These are phyloP conservation scores for Alethe castanea DNA, from an alignment of 2,113 vertebrate species.

Conservation along the genomic window DNA sequence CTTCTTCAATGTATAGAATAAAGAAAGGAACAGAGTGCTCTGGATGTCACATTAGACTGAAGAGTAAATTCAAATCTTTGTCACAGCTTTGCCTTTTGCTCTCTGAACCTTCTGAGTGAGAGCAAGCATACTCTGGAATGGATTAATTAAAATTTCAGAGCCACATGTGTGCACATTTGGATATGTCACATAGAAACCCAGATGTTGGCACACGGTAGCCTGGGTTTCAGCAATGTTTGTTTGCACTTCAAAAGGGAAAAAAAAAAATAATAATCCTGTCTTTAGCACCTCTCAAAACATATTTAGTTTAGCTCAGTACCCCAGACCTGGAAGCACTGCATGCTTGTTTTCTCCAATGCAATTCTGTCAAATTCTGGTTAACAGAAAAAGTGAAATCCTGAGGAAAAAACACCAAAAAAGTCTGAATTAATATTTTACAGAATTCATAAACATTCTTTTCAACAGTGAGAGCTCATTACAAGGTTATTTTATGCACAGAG, in stretches of 20 bases:
- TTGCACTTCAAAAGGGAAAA: background rate
- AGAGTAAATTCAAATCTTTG: background rate
- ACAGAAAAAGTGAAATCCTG: background rate
- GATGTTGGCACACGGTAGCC: background rate
- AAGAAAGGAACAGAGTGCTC: background rate
- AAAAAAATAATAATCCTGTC: background rate
- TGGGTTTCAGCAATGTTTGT: background rate
- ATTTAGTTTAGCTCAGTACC: background rate
- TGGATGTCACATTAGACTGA: background rate
- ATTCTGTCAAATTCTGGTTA: background rate
- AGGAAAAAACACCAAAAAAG: background rate
- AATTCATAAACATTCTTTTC: background rate
- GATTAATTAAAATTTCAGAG: background rate
- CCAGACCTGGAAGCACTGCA: background rate
- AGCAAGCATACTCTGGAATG: accelerated
- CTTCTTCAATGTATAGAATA: background rate
- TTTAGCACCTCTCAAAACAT: background rate
- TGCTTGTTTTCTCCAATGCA: background rate
- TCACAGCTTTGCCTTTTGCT: background rate
- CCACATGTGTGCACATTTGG: background rate
- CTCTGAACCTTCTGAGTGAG: background rate
- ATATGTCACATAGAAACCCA: background rate
- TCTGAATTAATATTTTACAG: background rate
- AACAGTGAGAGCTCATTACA: background rate
- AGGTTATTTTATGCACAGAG: background rate